Evolutionary conservation across 1,140 invertebrate genomes (phyloP).

Genomic region (silkworm (Bombyx mori)): DNA sequence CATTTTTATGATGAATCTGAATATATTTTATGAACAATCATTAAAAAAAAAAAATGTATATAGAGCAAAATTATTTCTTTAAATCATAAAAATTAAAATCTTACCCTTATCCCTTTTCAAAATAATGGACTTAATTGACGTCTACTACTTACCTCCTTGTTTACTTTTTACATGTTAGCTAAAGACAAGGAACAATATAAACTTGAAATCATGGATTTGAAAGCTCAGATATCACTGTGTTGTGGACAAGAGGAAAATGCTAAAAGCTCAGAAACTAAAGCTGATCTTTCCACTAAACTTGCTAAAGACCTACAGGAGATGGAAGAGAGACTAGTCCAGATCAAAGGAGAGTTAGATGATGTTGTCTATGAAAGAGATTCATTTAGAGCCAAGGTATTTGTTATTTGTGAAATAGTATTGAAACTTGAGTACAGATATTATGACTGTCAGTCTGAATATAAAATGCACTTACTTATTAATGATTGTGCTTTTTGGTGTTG

Average conservation of each 20-base stretch:
- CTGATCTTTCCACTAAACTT: slow-evolving; percentile 26
- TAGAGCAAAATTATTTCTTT: too few relatives aligned
- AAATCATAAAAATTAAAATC: too few relatives aligned
- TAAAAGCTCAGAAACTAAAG: slow-evolving; percentile 14
- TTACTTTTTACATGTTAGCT: slow-evolving; percentile 16
- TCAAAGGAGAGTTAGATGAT: slow-evolving; percentile 43
- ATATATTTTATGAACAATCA: too few relatives aligned
- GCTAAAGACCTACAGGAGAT: slow-evolving; percentile 37
- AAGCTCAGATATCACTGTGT: slow-evolving; percentile 45
- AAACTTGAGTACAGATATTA: background rate
- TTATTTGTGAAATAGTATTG: background rate
- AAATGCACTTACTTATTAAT: too few relatives aligned
- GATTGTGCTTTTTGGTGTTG: too few relatives aligned
- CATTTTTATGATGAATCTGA: too few relatives aligned
- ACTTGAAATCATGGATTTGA: slow-evolving; percentile 46
- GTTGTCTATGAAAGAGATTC: slow-evolving; percentile 43
- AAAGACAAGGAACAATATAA: slow-evolving; percentile 61
- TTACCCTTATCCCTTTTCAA: too few relatives aligned
- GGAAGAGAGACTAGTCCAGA: slow-evolving; percentile 35
- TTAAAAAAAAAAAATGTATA: too few relatives aligned
- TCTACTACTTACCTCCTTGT: too few relatives aligned
- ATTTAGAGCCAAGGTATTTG: slow-evolving; percentile 45
- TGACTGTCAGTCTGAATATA: too few relatives aligned
- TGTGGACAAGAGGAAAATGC: slow-evolving; percentile 35
- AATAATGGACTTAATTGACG: too few relatives aligned